Evolutionary conservation across 2,797 vertebrate genomes (phyloP), one percentile per base, ranked within the genome.

Genomic region (Aeoliscus strigatus): DNA sequence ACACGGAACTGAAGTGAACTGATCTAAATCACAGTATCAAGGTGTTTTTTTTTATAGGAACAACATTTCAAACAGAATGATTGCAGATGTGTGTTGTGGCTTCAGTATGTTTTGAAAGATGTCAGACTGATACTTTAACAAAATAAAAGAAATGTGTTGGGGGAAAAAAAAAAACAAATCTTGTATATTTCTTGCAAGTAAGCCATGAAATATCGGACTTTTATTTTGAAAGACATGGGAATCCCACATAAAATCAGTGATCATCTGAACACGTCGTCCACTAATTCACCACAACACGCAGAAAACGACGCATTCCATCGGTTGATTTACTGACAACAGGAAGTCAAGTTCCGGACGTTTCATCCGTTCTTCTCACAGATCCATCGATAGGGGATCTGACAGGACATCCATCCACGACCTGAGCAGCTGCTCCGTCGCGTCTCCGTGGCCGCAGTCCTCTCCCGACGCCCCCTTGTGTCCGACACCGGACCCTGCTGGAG

Each of bases 321-420:
- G 2, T 23, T 17, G 35, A 6, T 9, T 34, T 28, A 39, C 51
- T 46, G 50, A 43, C 13, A 35, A 16, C 1, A 51, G 26, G 6
- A 48, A 36, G 32, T 10, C 15, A 28, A 58, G 24, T 1, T 8
- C n/a, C 25, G 18, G 9, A 8, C 0, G 15, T 7, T 13, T 32
- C 58, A 77, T 49, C 57, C 1, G 8, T 35, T 45, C 21, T 59
- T 77, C 24, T 77, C 70, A 65, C 74, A 82, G 44, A 82, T 79
- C 72, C 74, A 77, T 40, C 66, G 28, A 6, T 77, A 76, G 4
- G 40, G 1, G 1, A 0, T 29, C 26, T 56, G 26, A 41, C 77
- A 82, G 39, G 68, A 59, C 77, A 2, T 80, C 77, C 77, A 76
- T 70, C 77, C 77, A 82, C 31, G 57, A 73, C 26, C 1, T 23